phyloP scores from a whole-genome alignment of 2,113 vertebrate genomes.

The Oriolus oriolus region DNA sequence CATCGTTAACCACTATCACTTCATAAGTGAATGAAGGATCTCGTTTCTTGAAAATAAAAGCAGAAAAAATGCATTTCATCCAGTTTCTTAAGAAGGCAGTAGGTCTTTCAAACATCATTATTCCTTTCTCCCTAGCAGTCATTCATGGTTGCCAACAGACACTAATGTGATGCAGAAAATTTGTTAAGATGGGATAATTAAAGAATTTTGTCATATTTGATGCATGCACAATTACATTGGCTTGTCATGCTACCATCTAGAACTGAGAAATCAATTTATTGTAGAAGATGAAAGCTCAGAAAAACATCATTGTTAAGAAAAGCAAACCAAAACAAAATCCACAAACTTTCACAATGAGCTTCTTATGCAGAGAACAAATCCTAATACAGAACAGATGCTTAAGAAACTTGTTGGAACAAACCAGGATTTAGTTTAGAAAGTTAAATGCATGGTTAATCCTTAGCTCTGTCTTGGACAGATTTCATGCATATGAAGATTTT shows the following conservation, averaged over 20 bases:
- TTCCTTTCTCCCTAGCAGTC: background rate
- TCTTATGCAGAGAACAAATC: background rate
- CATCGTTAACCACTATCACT: conserved; percentile 92
- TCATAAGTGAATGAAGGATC: conserved; percentile 87
- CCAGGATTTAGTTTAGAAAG: background rate
- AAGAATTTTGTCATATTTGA: background rate
- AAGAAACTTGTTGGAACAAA: background rate
- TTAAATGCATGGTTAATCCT: background rate
- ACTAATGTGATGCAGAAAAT: background rate
- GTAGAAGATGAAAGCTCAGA: background rate
- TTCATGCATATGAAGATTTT: background rate
- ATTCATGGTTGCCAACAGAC: background rate
- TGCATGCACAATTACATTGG: accelerated
- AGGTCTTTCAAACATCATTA: background rate
- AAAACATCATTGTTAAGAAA: background rate
- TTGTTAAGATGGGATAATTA: background rate
- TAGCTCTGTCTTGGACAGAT: background rate
- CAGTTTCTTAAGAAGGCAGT: background rate
- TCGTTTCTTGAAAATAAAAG: conserved; percentile 75
- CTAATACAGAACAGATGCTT: background rate
- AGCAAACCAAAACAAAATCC: background rate
- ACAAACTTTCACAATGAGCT: background rate
- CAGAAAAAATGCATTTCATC: background rate
- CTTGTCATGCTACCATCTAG: background rate
- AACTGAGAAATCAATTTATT: background rate